Percentiles rank a stretch among this genome's conserved stretches.
These are phyloP conservation scores for Thymelicus sylvestris DNA, from an alignment of 2,888 invertebrate species.

Conservation along the genomic window DNA sequence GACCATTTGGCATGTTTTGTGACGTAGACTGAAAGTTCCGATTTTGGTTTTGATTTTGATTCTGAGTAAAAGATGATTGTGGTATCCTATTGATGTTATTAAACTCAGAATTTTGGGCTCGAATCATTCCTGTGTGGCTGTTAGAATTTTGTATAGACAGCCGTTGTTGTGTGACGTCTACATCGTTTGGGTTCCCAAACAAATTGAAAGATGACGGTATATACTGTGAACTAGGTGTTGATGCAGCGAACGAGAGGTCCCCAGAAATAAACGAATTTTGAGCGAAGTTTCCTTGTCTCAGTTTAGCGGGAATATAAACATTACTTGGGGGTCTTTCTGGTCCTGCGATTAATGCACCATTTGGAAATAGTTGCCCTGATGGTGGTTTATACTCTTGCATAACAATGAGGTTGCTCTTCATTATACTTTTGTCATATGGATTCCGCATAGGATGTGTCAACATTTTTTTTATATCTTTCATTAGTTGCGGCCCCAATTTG, in stretches of 20 bases:
- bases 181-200: slow-evolving; percentile 48
- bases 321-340: slow-evolving; percentile 64
- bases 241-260: slow-evolving; percentile 62
- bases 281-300: slow-evolving; percentile 56
- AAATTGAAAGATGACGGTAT: slow-evolving; percentile 56
- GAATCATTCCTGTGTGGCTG: slow-evolving; percentile 50
- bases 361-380: slow-evolving; percentile 68
- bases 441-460: slow-evolving; percentile 78
- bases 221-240: slow-evolving; percentile 70
- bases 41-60: slow-evolving; percentile 35
- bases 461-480: slow-evolving; percentile 85
- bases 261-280: slow-evolving; percentile 53
- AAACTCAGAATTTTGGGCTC: not conserved
- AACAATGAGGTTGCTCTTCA: slow-evolving; percentile 67
- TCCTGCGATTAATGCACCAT: slow-evolving; percentile 61
- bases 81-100: slow-evolving; percentile 47
- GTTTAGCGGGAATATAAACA: slow-evolving; percentile 65
- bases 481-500: slow-evolving; percentile 80
- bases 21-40: slow-evolving; percentile 49
- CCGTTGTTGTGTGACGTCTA: slow-evolving; percentile 63
- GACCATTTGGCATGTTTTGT: slow-evolving; percentile 46
- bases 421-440: slow-evolving; percentile 65
- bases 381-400: slow-evolving; percentile 80
- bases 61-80: slow-evolving; percentile 51
- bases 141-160: slow-evolving; percentile 50